phyloP scores from a whole-genome alignment of 1,140 invertebrate species.

The Steinernema khuongi region DNA sequence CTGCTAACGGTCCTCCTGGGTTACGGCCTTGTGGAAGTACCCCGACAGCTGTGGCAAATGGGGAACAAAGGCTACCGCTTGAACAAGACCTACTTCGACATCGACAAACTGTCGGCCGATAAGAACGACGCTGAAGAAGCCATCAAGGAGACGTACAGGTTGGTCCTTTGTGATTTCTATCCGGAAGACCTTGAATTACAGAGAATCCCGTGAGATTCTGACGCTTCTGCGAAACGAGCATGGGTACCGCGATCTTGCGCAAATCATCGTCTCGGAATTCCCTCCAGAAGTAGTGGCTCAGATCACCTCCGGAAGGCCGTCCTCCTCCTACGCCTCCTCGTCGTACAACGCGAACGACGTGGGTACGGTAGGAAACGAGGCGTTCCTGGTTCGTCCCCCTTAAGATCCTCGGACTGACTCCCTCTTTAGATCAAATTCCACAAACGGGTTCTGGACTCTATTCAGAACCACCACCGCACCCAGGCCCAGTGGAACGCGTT shows the following conservation, averaged over 20 bases:
- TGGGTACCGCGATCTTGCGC: constrained; percentile 41
- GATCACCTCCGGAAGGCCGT: constrained; percentile 6
- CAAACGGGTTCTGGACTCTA: constrained; percentile 64
- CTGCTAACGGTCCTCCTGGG: constrained; percentile 86
- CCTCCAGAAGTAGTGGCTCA: constrained; percentile 31
- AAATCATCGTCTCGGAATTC: constrained; percentile 47
- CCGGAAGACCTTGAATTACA: constrained; percentile 30
- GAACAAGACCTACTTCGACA: constrained; percentile 86
- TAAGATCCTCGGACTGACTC: constrained; percentile 13
- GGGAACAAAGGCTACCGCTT: constrained; percentile 62
- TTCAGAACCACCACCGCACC: constrained; percentile 65
- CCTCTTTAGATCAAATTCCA: constrained; percentile 67
- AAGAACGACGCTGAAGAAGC: constrained; percentile 92
- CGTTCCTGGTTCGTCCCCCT: constrained; percentile 35
- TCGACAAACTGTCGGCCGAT: constrained; percentile 91
- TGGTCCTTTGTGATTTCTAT: constrained; percentile 39
- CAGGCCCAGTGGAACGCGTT: constrained; percentile 85
- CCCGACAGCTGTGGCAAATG: constrained; percentile 72
- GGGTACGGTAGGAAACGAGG: constrained; percentile 36
- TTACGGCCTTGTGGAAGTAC: constrained; percentile 92
- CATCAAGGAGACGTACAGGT: constrained; percentile 89
- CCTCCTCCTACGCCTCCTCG: constrained; percentile 22
- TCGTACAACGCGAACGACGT: constrained; percentile 21
- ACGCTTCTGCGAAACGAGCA: constrained; percentile 52
- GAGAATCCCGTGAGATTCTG: constrained; percentile 47